Conservation (phyloP, 2,113 vertebrate genomes). For the Engraulis encrasicolus region DNA sequence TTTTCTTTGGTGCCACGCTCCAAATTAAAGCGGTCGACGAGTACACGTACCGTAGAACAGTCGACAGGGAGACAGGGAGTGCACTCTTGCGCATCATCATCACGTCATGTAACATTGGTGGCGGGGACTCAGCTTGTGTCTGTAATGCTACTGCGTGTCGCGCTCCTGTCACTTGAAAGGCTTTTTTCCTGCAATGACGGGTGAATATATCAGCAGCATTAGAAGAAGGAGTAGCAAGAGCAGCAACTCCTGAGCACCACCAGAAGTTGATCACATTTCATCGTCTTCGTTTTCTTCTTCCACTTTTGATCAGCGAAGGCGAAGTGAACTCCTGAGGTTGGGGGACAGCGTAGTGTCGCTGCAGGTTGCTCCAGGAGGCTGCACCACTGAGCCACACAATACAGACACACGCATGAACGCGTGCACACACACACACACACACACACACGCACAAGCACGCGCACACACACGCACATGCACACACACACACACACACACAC, state of each 20-base stretch:
- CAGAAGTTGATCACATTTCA: too few relatives aligned
- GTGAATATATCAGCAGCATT: background rate
- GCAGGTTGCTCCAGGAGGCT: too few relatives aligned
- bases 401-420: too few relatives aligned
- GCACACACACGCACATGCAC: too few relatives aligned
- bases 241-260: too few relatives aligned
- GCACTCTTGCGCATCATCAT: background rate
- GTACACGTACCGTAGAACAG: background rate
- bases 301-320: background rate
- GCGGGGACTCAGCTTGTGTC: background rate
- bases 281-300: too few relatives aligned
- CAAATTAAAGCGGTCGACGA: background rate
- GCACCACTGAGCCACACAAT: too few relatives aligned
- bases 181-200: background rate
- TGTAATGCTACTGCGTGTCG: background rate
- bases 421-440: too few relatives aligned
- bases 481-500: too few relatives aligned
- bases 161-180: background rate
- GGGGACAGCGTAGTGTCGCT: background rate
- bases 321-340: background rate
- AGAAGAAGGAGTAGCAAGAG: too few relatives aligned
- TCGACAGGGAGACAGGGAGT: background rate
- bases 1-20: background rate
- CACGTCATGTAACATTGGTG: background rate
- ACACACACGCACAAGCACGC: too few relatives aligned